These are phyloP conservation scores for Lepidochitona cinerea DNA, from an alignment of 2,888 invertebrate species.

Conservation along the genomic window DNA sequence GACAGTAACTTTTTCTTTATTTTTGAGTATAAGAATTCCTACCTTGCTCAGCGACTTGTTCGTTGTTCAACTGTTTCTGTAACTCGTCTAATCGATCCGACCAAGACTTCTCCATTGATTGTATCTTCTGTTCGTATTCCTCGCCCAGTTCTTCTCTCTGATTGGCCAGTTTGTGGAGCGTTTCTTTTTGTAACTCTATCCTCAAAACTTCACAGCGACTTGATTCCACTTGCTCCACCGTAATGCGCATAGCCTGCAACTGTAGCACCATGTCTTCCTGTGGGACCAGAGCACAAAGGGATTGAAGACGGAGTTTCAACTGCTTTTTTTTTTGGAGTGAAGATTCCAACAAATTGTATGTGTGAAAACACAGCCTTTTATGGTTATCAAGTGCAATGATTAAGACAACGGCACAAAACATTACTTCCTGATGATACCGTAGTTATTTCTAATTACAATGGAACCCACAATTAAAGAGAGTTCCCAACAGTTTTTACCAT, in stretches of 20 bases:
- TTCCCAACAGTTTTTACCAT: too few species aligned
- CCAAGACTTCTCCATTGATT: slow-evolving; percentile 39
- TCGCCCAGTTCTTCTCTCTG: slow-evolving; percentile 41
- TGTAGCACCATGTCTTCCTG: slow-evolving; percentile 55
- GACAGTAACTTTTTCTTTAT: too few species aligned
- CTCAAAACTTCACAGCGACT: slow-evolving; percentile 45
- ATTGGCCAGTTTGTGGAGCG: slow-evolving; percentile 33
- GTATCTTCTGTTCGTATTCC: slow-evolving; percentile 50
- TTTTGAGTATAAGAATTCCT: background rate
- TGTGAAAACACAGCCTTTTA: too few species aligned
- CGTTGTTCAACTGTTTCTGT: slow-evolving; percentile 26
- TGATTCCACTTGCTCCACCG: slow-evolving; percentile 55
- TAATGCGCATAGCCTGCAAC: slow-evolving; percentile 50
- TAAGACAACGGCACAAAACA: too few species aligned
- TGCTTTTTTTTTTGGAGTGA: too few species aligned
- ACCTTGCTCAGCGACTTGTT: background rate
- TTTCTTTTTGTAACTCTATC: slow-evolving; percentile 41
- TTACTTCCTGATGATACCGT: too few species aligned
- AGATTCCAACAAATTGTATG: too few species aligned
- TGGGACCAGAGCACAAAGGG: background rate
- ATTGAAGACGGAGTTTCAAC: too few species aligned
- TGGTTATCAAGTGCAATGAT: too few species aligned
- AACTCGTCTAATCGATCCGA: slow-evolving; percentile 31
- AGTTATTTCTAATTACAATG: too few species aligned
- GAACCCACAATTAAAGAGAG: too few species aligned